Evolutionary conservation across 2,113 vertebrate species (phyloP).

Genomic region (Formicarius rufipectus): DNA sequence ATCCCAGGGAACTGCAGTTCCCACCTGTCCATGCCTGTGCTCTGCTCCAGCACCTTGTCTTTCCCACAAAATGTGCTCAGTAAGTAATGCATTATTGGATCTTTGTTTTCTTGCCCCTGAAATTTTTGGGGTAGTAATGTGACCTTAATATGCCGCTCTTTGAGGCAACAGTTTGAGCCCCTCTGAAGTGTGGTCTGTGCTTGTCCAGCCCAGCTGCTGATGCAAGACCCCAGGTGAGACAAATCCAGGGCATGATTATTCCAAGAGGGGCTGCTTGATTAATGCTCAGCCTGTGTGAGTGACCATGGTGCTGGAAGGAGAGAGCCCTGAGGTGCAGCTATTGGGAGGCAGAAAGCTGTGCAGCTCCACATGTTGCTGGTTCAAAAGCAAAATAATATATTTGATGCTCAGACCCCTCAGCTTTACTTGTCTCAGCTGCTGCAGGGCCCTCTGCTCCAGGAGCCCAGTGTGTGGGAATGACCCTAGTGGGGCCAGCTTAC

Average conservation of each 20-base stretch:
- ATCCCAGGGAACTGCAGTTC: neutral
- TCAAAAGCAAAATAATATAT: neutral
- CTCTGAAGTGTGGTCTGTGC: accelerated
- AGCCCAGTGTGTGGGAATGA: accelerated
- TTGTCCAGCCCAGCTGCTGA: neutral
- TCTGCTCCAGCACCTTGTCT: neutral
- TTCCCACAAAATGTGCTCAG: neutral
- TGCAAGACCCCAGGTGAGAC: neutral
- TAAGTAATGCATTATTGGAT: accelerated
- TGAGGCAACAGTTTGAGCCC: neutral
- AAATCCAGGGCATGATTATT: neutral
- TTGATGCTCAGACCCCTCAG: neutral
- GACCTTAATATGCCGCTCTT: neutral
- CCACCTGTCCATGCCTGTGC: neutral
- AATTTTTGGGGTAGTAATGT: neutral
- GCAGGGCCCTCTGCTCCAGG: neutral
- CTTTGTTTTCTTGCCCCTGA: neutral
- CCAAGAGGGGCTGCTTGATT: neutral
- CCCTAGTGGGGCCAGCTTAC: neutral
- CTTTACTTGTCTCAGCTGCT: neutral
- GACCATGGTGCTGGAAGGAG: accelerated
- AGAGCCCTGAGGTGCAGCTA: accelerated
- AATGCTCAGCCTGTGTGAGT: neutral
- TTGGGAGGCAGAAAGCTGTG: neutral
- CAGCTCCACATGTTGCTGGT: neutral